phyloP scores from a whole-genome alignment of 64 coral and sea anemone species.

The Stylophora pistillata region DNA sequence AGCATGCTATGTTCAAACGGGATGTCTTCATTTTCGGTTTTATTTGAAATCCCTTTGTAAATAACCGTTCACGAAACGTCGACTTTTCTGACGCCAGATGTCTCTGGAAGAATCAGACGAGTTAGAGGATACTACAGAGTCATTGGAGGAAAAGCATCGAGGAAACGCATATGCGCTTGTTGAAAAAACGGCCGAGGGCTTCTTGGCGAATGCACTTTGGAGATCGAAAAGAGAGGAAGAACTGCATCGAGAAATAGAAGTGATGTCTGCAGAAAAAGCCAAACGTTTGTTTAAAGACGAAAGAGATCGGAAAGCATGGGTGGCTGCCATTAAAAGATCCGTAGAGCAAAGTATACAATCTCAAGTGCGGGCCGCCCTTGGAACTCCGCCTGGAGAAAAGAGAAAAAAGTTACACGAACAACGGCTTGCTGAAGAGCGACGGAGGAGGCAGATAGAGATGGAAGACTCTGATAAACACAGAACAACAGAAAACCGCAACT shows the following conservation, averaged over 20 bases:
- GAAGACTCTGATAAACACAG: conserved; percentile 21
- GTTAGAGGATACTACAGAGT: background rate
- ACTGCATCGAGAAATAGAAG: conserved; percentile 56
- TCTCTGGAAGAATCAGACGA: background rate
- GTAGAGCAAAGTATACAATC: conserved; percentile 85
- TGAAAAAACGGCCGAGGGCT: conserved; percentile 12
- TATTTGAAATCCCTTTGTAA: conserved; percentile 22
- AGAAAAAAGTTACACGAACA: conserved; percentile 62
- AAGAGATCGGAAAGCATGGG: conserved; percentile 67
- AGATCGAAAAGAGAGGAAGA: conserved; percentile 42
- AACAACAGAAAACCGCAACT: conserved; percentile 28
- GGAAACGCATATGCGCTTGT: background rate
- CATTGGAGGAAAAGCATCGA: background rate
- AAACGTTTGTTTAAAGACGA: conserved; percentile 78
- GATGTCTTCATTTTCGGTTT: background rate
- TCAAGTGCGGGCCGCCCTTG: conserved; percentile 69
- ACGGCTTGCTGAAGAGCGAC: conserved; percentile 57
- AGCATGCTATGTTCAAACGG: conserved; percentile 6
- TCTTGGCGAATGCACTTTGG: conserved; percentile 33
- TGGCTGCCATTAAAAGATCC: conserved; percentile 71
- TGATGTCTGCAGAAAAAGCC: conserved; percentile 84
- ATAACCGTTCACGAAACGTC: background rate
- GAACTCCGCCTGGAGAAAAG: conserved; percentile 74
- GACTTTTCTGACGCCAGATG: conserved; percentile 13
- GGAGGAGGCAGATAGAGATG: conserved; percentile 35